Base-by-base conservation (phyloP, 2,888 invertebrate genomes). In the Deilephila elpenor region DNA sequence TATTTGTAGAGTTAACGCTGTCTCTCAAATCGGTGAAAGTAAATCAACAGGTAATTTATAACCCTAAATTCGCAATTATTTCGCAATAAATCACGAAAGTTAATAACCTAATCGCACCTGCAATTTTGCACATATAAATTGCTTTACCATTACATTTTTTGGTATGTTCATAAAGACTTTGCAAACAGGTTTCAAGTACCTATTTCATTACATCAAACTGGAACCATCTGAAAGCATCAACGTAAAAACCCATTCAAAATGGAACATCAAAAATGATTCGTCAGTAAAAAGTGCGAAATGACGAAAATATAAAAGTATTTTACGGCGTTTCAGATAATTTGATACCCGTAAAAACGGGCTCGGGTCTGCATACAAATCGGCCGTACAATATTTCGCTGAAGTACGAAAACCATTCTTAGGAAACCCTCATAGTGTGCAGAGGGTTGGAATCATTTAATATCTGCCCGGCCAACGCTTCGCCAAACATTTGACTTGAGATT, bases 401-500 rank as follows among this genome's bases (percentile, higher is more conserved):
- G 78, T 67, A 76, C 80, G 78, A 80, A 81, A 83, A 78, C 84
- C 86, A 83, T 87, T 83, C 81, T 82, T 84, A 78, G 78, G 90
- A 91, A 91, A 83, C 89, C 91, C 84, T 80, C 84, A 81, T 88
- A 88, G 79, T 80, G 79, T 75, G 74, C 71, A 75, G 77, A 77
- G 83, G 82, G 82, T 79, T 76, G 75, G 77, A 71, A 75, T 67
- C 77, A 78, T 79, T 82, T 79, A 80, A 83, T 83, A 83, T 82
- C 75, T 75, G 73, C 62, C 71, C 29, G 56, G 64, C 59, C 74
- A 71, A 67, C 71, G 73, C 61, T 75, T 72, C 75, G 74, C 59
- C 75, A 75, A 92, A 93, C 89, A 90, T 91, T 90, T 88, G 86
- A 81, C 74, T 83, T 76, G 79, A 80, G 82, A 85, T 84, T 83